A percentile compares a stretch with the other conserved stretches of the same genome.
These are phyloP conservation scores for Apostichopus parvimensis DNA, from an alignment of 35 echinoderm and acorn worm genomes.

Conservation along the genomic window DNA sequence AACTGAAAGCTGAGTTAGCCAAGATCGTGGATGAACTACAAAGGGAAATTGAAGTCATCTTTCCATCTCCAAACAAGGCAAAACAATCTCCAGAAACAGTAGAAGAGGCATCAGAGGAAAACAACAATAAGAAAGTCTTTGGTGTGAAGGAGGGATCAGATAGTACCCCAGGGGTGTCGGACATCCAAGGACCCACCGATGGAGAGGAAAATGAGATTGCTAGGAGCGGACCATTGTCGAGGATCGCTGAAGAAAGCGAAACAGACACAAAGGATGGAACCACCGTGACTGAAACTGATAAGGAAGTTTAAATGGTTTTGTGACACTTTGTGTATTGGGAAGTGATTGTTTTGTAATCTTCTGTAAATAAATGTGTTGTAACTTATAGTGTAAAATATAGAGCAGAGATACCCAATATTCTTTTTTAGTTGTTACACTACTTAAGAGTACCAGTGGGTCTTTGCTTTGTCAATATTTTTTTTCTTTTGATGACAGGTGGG, in stretches of 20 bases:
- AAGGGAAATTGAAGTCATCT: conserved; percentile 80
- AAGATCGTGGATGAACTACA: conserved; percentile 71
- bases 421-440: too few relatives aligned
- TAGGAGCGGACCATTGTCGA: conserved; percentile 58
- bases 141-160: conserved; percentile 35
- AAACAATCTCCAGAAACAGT: background rate
- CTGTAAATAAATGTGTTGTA: too few relatives aligned
- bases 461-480: too few relatives aligned
- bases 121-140: conserved; percentile 38
- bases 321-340: too few relatives aligned
- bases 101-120: conserved; percentile 4
- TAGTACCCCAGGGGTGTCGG: background rate
- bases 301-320: conserved; percentile 1
- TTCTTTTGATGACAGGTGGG: too few relatives aligned
- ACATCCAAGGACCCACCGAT: background rate
- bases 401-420: too few relatives aligned
- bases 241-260: conserved; percentile 74
- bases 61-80: conserved; percentile 62
- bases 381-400: too few relatives aligned
- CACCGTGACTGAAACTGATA: conserved; percentile 63
- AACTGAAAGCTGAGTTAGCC: conserved; percentile 50
- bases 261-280: conserved; percentile 59
- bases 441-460: too few relatives aligned
- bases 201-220: background rate
- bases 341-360: too few relatives aligned